phyloP scores from a whole-genome alignment of 2,797 vertebrate species.

The Amazona ochrocephala region DNA sequence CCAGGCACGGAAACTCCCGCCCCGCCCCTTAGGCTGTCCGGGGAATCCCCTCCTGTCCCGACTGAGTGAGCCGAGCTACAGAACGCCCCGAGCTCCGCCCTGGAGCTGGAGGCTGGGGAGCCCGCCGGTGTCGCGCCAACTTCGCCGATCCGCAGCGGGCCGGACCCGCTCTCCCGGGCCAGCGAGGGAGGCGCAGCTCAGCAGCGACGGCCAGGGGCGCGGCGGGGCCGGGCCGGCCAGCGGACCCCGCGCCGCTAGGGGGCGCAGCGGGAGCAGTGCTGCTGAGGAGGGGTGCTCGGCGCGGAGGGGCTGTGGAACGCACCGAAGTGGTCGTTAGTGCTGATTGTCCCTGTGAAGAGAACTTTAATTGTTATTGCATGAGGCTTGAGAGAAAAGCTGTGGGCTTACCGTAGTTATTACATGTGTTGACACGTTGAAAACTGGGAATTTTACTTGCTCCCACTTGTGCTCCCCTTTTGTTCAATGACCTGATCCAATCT shows the following conservation, averaged over 20 bases:
- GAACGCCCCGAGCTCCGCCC: not conserved
- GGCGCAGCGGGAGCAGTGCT: not conserved
- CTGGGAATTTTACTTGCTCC: fast-evolving
- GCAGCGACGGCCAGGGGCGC: not conserved
- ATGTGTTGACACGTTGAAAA: fast-evolving
- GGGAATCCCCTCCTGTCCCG: not conserved
- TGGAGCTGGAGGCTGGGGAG: not conserved
- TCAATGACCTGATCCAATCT: not conserved
- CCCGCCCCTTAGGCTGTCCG: not conserved
- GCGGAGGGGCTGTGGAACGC: not conserved
- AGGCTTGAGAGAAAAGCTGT: no score
- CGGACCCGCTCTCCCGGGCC: fast-evolving
- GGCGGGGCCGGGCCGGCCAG: not conserved
- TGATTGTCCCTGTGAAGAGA: fast-evolving
- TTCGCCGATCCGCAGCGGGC: not conserved
- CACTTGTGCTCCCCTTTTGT: fast-evolving
- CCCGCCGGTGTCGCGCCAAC: no score
- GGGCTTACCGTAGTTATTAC: fast-evolving
- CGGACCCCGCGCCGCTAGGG: not conserved
- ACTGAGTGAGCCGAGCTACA: not conserved
- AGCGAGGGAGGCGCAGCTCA: no score
- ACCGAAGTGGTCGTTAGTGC: fast-evolving
- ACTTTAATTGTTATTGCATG: fast-evolving
- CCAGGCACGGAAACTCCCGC: not conserved
- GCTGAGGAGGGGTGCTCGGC: not conserved